Conservation (phyloP, 2,113 vertebrate species). For the Centropristis striata region DNA sequence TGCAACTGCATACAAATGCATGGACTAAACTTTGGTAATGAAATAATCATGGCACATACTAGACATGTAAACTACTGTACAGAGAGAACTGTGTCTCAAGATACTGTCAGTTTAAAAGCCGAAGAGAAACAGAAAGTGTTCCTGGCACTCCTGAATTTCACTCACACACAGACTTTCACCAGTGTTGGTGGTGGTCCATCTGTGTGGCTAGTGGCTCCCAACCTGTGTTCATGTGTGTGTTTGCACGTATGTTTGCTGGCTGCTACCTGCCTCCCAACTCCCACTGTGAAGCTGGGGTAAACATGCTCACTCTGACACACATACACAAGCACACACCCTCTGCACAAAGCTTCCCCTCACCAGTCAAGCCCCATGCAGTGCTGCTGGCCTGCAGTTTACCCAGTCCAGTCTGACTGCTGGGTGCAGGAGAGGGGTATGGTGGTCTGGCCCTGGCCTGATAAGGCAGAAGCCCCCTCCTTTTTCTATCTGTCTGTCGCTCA, state of each 20-base stretch:
- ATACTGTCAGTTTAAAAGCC: conserved; percentile 13
- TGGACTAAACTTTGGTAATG: conserved; percentile 22
- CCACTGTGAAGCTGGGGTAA: conserved; percentile 58
- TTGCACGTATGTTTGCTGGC: conserved; percentile 60
- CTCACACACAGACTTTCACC: conserved; percentile 34
- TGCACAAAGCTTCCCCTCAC: conserved; percentile 60
- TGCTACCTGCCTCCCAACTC: conserved; percentile 58
- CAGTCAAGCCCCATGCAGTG: conserved; percentile 58
- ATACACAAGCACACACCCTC: conserved; percentile 1
- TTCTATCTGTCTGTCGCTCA: conserved; percentile 67
- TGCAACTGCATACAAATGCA: conserved; percentile 12
- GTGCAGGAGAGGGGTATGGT: conserved; percentile 58
- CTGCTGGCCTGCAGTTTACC: conserved; percentile 70
- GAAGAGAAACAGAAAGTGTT: conserved; percentile 23
- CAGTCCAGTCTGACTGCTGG: conserved; percentile 68
- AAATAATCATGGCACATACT: not conserved
- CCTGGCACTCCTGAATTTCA: conserved; percentile 26
- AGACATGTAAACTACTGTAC: not conserved
- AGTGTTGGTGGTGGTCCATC: conserved; percentile 49
- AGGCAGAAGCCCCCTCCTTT: conserved; percentile 53
- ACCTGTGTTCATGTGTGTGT: conserved; percentile 56
- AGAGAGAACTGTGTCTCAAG: not conserved
- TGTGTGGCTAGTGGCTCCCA: conserved; percentile 46
- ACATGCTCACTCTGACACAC: conserved; percentile 60
- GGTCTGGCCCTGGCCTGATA: conserved; percentile 79